Evolutionary conservation across 2,113 vertebrate species (phyloP).

Genomic region (Corynorhinus townsendii): DNA sequence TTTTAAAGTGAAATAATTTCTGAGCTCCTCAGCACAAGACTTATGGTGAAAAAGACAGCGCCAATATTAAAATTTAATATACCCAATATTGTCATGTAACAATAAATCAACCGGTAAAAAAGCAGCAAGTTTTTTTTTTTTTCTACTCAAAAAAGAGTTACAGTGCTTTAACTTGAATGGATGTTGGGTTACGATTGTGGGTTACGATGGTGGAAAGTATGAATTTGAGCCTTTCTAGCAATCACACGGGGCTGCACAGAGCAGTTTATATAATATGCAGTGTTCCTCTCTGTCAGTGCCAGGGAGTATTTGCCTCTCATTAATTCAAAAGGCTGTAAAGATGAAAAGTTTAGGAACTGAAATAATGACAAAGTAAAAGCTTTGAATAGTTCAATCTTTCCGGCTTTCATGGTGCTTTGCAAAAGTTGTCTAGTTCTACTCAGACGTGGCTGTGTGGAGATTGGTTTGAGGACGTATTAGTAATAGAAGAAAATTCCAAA

Average conservation of each 20-base stretch:
- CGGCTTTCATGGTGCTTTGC: not conserved
- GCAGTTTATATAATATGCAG: conserved; percentile 57
- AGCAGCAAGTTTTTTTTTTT: conserved; percentile 40
- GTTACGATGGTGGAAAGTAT: conserved; percentile 46
- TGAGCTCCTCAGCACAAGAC: conserved; percentile 69
- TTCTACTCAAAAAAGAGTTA: conserved; percentile 59
- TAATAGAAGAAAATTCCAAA: not conserved
- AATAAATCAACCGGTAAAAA: conserved; percentile 77
- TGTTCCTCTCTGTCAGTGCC: conserved; percentile 42
- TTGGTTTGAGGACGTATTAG: not conserved
- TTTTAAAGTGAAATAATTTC: conserved; percentile 77
- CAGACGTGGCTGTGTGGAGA: not conserved
- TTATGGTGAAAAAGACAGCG: conserved; percentile 73
- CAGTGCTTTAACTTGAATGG: conserved; percentile 71
- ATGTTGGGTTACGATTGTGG: conserved; percentile 66
- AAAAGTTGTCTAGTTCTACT: conserved; percentile 5
- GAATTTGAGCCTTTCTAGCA: conserved; percentile 59
- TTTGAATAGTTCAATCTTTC: conserved; percentile 41
- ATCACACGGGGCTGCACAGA: conserved; percentile 21
- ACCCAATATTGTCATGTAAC: conserved; percentile 74
- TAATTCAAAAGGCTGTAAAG: conserved; percentile 61
- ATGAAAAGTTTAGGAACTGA: conserved; percentile 66
- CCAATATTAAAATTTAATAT: conserved; percentile 78
- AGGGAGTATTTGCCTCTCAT: conserved; percentile 56
- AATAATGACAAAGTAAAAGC: conserved; percentile 64